Percentiles rank a stretch among this genome's conserved stretches.
phyloP scores from a whole-genome alignment of 1,140 invertebrate species.

The Pomacea maculata region DNA sequence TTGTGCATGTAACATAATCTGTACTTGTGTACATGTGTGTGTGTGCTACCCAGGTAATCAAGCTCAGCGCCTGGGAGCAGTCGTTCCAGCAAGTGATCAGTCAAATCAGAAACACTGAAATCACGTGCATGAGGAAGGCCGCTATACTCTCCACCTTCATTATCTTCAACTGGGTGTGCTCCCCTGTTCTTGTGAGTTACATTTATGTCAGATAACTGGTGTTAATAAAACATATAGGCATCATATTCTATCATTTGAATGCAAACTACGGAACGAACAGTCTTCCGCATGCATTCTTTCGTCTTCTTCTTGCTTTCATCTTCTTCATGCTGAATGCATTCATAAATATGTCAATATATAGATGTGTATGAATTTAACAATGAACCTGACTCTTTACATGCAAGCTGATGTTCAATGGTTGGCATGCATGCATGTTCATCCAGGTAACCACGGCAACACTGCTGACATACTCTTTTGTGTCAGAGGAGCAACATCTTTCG shows the following conservation, averaged over 20 bases:
- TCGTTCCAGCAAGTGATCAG: conserved; percentile 64
- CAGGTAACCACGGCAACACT: conserved; percentile 88
- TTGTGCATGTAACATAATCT: not conserved
- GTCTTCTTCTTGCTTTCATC: too few relatives aligned
- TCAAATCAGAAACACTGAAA: conserved; percentile 58
- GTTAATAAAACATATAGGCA: too few relatives aligned
- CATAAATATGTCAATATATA: too few relatives aligned
- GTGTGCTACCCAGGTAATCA: conserved; percentile 41
- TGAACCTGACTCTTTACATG: too few relatives aligned
- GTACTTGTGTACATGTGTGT: not conserved
- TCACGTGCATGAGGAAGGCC: conserved; percentile 62
- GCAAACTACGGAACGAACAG: too few relatives aligned
- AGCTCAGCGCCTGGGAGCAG: conserved; percentile 58
- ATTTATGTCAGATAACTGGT: not conserved
- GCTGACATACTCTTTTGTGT: conserved; percentile 60
- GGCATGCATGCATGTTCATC: conserved; percentile 8
- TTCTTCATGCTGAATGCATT: too few relatives aligned
- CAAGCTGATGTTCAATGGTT: too few relatives aligned
- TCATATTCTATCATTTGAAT: too few relatives aligned
- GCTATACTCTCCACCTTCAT: conserved; percentile 72
- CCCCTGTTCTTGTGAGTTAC: conserved; percentile 79
- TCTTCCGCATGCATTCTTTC: too few relatives aligned
- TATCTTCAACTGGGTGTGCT: conserved; percentile 93
- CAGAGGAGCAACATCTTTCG: conserved; percentile 77
- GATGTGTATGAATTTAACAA: too few relatives aligned